phyloP scores from a whole-genome alignment of 1,140 invertebrate species.

The Cherax destructor region DNA sequence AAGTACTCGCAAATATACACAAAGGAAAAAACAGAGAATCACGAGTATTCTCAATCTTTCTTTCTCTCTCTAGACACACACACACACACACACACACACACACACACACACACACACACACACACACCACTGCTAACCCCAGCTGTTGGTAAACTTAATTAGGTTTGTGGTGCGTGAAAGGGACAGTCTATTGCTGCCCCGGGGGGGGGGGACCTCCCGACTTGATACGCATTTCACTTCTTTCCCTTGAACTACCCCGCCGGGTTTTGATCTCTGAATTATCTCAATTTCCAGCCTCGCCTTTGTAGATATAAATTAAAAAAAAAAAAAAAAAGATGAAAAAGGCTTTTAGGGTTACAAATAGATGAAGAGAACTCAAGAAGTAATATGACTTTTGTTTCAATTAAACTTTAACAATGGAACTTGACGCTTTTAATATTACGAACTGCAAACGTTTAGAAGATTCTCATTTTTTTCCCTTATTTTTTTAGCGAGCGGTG shows the following conservation, averaged over 20 bases:
- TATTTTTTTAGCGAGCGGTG: no score
- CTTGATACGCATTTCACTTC: not conserved
- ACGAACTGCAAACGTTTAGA: no score
- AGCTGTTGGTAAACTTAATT: constrained; percentile 8
- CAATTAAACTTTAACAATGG: no score
- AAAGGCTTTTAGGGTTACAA: no score
- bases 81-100: constrained; percentile 9
- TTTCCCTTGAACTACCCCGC: not conserved
- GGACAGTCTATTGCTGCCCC: not conserved
- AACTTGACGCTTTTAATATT: no score
- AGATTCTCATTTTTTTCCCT: no score
- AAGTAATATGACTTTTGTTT: no score
- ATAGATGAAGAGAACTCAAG: no score
- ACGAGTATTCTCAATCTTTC: no score
- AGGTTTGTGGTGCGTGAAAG: not conserved
- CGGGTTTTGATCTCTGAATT: not conserved
- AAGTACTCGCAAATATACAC: no score
- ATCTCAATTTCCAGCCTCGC: not conserved
- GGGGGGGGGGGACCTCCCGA: not conserved
- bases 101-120: not conserved
- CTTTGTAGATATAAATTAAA: not conserved
- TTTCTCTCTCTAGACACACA: not conserved
- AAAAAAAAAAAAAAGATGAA: not conserved
- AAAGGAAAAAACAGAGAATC: no score
- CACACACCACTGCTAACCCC: not conserved